Conservation (phyloP, 2,888 invertebrate species). For the Drosophila paracracens region DNA sequence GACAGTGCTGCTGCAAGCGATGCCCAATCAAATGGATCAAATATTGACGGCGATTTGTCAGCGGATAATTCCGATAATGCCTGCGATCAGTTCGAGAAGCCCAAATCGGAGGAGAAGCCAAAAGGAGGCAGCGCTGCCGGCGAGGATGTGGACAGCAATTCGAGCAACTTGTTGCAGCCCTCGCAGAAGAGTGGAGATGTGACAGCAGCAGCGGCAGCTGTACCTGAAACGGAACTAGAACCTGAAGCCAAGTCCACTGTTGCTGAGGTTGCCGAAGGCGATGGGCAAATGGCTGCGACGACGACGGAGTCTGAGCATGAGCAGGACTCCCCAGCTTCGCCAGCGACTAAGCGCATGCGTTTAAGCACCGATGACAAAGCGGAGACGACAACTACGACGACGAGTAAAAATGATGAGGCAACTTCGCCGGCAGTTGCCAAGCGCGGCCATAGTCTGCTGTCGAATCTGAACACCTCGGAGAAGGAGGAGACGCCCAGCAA, state of each 20-base stretch:
- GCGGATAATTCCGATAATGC: slow-evolving; percentile 83
- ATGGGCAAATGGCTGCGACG: slow-evolving; percentile 18
- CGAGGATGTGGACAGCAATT: slow-evolving; percentile 76
- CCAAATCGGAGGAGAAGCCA: slow-evolving; percentile 35
- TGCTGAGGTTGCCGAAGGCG: slow-evolving; percentile 13
- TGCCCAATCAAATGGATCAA: slow-evolving; percentile 10
- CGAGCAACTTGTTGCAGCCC: slow-evolving; percentile 80
- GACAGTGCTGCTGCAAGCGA: slow-evolving; percentile 1
- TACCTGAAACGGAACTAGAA: slow-evolving; percentile 21
- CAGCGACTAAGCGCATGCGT: slow-evolving; percentile 47
- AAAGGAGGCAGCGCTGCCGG: slow-evolving; percentile 19
- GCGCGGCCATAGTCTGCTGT: slow-evolving; percentile 38
- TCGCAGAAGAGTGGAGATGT: slow-evolving; percentile 52
- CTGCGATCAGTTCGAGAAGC: slow-evolving; percentile 79
- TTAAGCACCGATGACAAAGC: slow-evolving; percentile 53
- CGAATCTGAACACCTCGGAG: slow-evolving; percentile 3
- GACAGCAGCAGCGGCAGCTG: slow-evolving; percentile 29
- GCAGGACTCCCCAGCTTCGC: background rate
- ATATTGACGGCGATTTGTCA: slow-evolving; percentile 33
- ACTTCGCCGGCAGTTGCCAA: slow-evolving; percentile 23
- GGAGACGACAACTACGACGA: slow-evolving; percentile 13
- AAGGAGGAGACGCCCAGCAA: slow-evolving; percentile 48
- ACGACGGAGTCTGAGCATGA: slow-evolving; percentile 29
- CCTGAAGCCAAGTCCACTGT: slow-evolving; percentile 6
- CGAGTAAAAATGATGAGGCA: slow-evolving; percentile 5